phyloP scores from a whole-genome alignment of 1,140 invertebrate genomes.

The Zaprionus gabonicus region DNA sequence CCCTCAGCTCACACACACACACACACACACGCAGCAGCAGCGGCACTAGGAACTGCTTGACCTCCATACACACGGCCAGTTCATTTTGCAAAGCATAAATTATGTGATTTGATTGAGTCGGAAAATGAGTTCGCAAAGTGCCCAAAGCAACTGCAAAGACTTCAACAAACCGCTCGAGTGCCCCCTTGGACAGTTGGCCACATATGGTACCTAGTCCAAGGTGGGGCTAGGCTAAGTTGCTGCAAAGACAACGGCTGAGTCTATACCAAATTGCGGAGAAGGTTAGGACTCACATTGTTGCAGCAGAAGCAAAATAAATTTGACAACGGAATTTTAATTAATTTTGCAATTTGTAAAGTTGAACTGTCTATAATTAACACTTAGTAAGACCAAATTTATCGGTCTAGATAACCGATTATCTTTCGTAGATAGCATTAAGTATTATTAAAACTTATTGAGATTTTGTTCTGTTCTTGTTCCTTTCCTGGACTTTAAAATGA shows the following conservation, averaged over 20 bases:
- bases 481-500: too few species aligned
- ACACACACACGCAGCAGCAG: neutral
- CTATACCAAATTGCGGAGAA: constrained; percentile 3
- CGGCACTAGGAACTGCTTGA: constrained; percentile 45
- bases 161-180: constrained; percentile 13
- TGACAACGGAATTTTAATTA: constrained; percentile 6
- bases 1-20: constrained; percentile 29
- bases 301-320: neutral
- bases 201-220: constrained; percentile 21
- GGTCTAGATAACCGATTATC: too few species aligned
- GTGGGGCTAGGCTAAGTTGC: constrained; percentile 16
- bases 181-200: constrained; percentile 14
- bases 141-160: constrained; percentile 63
- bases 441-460: too few species aligned
- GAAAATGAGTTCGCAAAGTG: constrained; percentile 83
- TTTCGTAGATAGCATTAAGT: too few species aligned
- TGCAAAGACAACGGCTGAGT: neutral
- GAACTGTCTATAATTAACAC: too few species aligned
- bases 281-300: constrained; percentile 12
- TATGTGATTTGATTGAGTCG: constrained; percentile 84
- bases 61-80: constrained; percentile 70
- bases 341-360: too few species aligned
- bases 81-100: constrained; percentile 81
- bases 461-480: too few species aligned
- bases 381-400: too few species aligned